phyloP scores from a whole-genome alignment of 2,888 invertebrate genomes.

The Achlya flavicornis region DNA sequence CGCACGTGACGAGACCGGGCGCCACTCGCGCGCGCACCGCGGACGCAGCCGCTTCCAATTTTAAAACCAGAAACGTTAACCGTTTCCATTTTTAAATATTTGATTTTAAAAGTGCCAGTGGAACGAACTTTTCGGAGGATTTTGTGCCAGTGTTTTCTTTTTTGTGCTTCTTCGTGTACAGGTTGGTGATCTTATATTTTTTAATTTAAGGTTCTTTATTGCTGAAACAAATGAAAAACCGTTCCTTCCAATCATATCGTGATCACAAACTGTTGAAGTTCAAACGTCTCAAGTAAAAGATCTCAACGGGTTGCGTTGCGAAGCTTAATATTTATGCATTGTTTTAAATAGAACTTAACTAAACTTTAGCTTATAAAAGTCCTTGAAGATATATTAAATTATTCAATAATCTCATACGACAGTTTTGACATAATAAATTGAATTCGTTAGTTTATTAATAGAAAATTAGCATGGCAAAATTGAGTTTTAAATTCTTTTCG shows the following conservation, averaged over 20 bases:
- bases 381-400: neutral
- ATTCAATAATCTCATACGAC: neutral
- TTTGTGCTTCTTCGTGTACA: conserved; percentile 46
- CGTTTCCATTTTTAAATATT: conserved; percentile 57
- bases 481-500: neutral
- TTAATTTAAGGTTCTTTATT: conserved; percentile 13
- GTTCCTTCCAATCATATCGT: neutral
- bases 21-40: conserved; percentile 81
- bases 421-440: neutral
- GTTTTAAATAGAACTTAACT: neutral
- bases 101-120: conserved; percentile 68
- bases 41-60: conserved; percentile 71
- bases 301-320: conserved; percentile 13
- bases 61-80: conserved; percentile 61
- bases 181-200: conserved; percentile 52
- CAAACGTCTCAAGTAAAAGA: conserved; percentile 6
- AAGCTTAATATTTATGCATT: neutral
- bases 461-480: neutral
- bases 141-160: conserved; percentile 69
- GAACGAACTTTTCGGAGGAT: conserved; percentile 70
- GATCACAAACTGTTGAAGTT: neutral
- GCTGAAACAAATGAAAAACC: neutral
- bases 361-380: neutral
- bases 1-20: conserved; percentile 64
- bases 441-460: neutral